Evolutionary conservation across 2,113 vertebrate species (phyloP), one percentile per base, ranked within the genome.

Genomic region (Grus americana): DNA sequence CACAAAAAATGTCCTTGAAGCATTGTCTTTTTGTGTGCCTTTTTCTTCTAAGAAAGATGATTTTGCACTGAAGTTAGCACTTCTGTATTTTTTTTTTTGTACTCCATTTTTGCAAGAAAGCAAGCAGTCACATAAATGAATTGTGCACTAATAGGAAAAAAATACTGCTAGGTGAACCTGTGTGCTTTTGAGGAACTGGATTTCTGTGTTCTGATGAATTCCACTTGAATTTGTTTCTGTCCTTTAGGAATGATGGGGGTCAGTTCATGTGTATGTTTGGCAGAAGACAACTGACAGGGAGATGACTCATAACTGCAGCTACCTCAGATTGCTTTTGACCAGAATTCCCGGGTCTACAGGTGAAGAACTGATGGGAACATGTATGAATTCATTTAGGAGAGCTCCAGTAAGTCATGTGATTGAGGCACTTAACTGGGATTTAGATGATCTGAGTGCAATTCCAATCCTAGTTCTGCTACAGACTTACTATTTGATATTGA

Each of bases 1-100:
- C 85, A 74, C 79, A 88, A 92, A 97, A 95, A 93, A 95, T 96
- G 97, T 97, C 98, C 98, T 98, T 98, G 97, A 98, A 97, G 96
- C 90, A 96, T 95, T 97, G 85, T 95, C 94, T 98, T 97, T 98
- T 90, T 95, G 90, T 90, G 83, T 96, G 70, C 78, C 74, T 95
- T 96, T 97, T 90, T 92, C 40, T 29, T 87, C 73, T 38, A 81
- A 95, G 75, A 95, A 96, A 93, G 89, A 89, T 65, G 52, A 72
- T 96, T 98, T 97, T 97, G 29, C n/a, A 88, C 94, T 95, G 87
- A 96, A 96, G 74, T 91, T 94, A 97, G 47, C 44, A 71, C 16
- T 79, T 86, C 14, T 67, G 21, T 65, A 46, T 42, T 36, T 67
- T 38, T 66, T 66, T 66, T 92, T 93, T 75, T 52, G 27, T 71